These are phyloP conservation scores for Neoaliturus tenellus DNA, from an alignment of 2,888 invertebrate genomes.

Conservation along the genomic window DNA sequence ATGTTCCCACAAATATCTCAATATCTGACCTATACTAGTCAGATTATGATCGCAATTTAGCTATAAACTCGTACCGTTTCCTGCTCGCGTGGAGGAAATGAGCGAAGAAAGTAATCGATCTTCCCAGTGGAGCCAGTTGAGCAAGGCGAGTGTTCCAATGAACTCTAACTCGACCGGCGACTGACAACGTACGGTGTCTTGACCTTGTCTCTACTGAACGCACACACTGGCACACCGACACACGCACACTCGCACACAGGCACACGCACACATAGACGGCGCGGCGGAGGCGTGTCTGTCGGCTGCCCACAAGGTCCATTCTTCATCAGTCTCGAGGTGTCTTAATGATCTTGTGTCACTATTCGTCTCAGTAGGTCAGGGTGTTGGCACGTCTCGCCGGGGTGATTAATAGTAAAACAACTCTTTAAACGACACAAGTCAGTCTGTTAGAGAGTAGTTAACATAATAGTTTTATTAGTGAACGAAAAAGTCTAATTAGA, in stretches of 20 bases:
- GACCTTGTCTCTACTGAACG: constrained; percentile 6
- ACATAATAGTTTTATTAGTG: too few species aligned
- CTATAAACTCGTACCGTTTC: constrained; percentile 10
- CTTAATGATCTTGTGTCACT: background rate
- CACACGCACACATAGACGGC: constrained; percentile 23
- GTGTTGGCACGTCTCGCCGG: background rate
- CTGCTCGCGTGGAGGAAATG: constrained; percentile 17
- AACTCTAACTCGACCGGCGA: background rate
- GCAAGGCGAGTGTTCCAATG: background rate
- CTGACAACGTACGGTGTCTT: constrained; percentile 29
- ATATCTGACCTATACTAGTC: background rate
- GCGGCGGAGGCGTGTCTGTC: background rate
- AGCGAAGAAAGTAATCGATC: constrained; percentile 19
- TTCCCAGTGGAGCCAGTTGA: background rate
- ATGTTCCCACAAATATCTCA: constrained; percentile 33
- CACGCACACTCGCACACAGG: constrained; percentile 25
- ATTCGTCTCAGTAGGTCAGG: background rate
- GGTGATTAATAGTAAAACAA: background rate
- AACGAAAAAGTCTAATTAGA: too few species aligned
- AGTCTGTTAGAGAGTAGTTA: too few species aligned
- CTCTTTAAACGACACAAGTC: too few species aligned
- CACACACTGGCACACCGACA: constrained; percentile 12
- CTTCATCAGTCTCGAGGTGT: background rate
- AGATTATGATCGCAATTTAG: constrained; percentile 14
- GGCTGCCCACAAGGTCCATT: background rate